phyloP scores from a whole-genome alignment of 2,888 invertebrate genomes.

The Agonopterix alstromeriana region DNA sequence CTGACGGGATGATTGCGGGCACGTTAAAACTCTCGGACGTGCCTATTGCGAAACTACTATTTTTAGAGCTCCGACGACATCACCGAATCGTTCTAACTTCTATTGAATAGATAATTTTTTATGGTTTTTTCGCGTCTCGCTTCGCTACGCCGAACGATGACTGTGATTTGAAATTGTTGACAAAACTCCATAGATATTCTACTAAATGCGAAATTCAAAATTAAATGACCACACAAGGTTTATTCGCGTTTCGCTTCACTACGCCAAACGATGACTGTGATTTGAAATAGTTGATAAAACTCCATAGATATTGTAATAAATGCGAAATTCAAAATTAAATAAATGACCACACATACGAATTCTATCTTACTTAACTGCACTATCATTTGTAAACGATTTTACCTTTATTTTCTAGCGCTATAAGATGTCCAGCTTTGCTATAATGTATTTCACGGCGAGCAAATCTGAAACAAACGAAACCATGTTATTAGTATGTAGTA shows the following conservation, averaged over 20 bases:
- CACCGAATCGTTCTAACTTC: conserved; percentile 40
- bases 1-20: conserved; percentile 55
- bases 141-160: conserved; percentile 11
- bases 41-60: conserved; percentile 49
- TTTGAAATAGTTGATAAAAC: too few relatives aligned
- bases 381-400: not conserved
- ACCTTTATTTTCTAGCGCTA: conserved; percentile 7
- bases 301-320: too few relatives aligned
- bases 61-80: conserved; percentile 58
- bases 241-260: conserved; percentile 17
- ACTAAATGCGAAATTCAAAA: too few relatives aligned
- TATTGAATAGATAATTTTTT: conserved; percentile 40
- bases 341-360: too few relatives aligned
- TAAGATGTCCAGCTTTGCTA: conserved; percentile 13
- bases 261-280: conserved; percentile 4
- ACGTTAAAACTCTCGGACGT: conserved; percentile 27
- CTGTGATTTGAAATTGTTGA: not conserved
- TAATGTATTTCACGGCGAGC: not conserved
- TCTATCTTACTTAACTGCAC: too few relatives aligned
- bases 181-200: too few relatives aligned
- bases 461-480: conserved; percentile 10
- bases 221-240: too few relatives aligned
- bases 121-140: conserved; percentile 17
- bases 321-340: too few relatives aligned
- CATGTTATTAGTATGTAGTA: not conserved